A percentile compares a stretch with the other conserved stretches of the same genome.
Evolutionary conservation across 37 sponge, comb jelly and placozoan genomes (phyloP).

Genomic region (Chondrilla cf. caribensis): DNA sequence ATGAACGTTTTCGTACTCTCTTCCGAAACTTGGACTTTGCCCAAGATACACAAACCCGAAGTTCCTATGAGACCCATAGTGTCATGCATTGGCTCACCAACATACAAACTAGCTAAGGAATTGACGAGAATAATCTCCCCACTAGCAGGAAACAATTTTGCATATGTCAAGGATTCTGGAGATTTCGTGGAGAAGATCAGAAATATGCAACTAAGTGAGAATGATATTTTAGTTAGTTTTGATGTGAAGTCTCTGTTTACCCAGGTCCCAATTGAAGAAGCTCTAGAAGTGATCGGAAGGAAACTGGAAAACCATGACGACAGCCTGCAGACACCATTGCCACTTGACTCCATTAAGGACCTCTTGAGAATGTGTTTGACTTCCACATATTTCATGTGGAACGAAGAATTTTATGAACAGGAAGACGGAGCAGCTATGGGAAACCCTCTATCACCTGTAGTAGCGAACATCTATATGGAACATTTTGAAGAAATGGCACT

Average conservation of each 20-base stretch:
- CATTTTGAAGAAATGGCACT: background rate
- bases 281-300: background rate
- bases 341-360: background rate
- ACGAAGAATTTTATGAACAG: background rate
- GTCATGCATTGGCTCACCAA: slow-evolving; percentile 8
- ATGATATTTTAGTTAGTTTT: background rate
- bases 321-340: background rate
- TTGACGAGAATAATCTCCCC: slow-evolving; percentile 8
- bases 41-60: slow-evolving; percentile 17
- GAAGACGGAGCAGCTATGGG: slow-evolving; percentile 16
- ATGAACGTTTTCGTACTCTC: too few species aligned
- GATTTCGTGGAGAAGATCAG: slow-evolving; percentile 4
- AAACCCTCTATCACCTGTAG: slow-evolving; percentile 16
- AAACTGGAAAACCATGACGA: background rate
- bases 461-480: slow-evolving; percentile 22
- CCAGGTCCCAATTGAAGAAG: slow-evolving; percentile 10
- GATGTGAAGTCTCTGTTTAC: slow-evolving; percentile 12
- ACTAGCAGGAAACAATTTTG: background rate
- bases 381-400: slow-evolving; percentile 5
- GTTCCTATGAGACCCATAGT: slow-evolving; percentile 17
- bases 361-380: background rate
- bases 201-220: background rate
- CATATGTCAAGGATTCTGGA: slow-evolving; percentile 7
- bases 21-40: background rate
- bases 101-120: slow-evolving; percentile 10